These are phyloP conservation scores for Malthinus seriepunctatus DNA, from an alignment of 2,888 invertebrate species.

Conservation along the genomic window DNA sequence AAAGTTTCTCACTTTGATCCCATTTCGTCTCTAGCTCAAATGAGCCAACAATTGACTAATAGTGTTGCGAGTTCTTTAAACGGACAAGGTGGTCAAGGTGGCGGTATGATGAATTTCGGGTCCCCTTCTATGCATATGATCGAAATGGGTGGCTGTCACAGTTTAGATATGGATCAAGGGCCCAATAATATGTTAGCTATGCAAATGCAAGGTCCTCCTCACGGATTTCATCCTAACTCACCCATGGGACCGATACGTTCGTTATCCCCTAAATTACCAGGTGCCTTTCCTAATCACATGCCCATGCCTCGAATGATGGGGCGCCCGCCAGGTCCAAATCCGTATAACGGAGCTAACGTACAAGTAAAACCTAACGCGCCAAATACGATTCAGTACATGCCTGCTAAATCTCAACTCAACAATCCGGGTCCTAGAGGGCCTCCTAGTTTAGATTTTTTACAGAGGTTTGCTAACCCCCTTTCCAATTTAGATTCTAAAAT, in stretches of 20 bases:
- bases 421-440: conserved; percentile 75
- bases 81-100: conserved; percentile 57
- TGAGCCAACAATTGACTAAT: conserved; percentile 90
- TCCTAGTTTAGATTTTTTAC: conserved; percentile 87
- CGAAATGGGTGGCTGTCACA: conserved; percentile 53
- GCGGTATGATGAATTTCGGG: conserved; percentile 62
- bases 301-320: conserved; percentile 65
- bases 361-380: conserved; percentile 96
- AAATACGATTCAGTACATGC: conserved; percentile 97
- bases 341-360: conserved; percentile 78
- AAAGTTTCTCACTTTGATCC: conserved; percentile 84
- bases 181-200: conserved; percentile 49
- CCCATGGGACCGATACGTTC: conserved; percentile 52
- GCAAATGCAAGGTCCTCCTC: conserved; percentile 53
- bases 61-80: conserved; percentile 66
- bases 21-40: conserved; percentile 90
- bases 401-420: conserved; percentile 87
- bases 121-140: conserved; percentile 58
- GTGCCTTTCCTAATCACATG: conserved; percentile 58
- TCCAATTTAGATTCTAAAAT: conserved; percentile 71
- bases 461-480: conserved; percentile 85
- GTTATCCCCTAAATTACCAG: conserved; percentile 69
- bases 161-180: conserved; percentile 51
- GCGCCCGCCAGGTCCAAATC: conserved; percentile 62
- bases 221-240: conserved; percentile 52